Evolutionary conservation across 2,797 vertebrate genomes (phyloP), one percentile per base, ranked within the genome.

Genomic region (Peromyscus attwateri): DNA sequence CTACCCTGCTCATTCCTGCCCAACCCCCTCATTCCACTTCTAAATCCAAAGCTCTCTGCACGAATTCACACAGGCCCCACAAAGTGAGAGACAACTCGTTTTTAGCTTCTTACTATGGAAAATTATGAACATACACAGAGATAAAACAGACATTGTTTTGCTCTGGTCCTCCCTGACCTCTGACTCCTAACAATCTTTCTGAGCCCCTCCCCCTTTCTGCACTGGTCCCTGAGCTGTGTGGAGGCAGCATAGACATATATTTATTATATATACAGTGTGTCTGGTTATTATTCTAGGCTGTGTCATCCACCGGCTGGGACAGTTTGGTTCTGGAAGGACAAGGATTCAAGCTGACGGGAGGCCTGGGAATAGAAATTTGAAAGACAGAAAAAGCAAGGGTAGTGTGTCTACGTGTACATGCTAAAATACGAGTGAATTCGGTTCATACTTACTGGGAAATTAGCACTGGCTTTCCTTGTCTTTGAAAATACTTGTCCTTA

Each of bases 401-500:
- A 49, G 10, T 73, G 19, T 87, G 21, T 92, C 21, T 43, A 37
- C 12, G 17, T 25, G 68, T 60, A 19, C 64, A 73, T 43, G 71
- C 19, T n/a, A 82, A 73, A 88, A 68, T 66, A 19, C 57, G 60
- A 11, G 19, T 0, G 25, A 31, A 34, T 83, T 60, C 46, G 3
- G 55, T 52, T 68, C 77, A 34, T 16, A 77, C 25, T 34, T 83
- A 68, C 82, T 77, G 34, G 27, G 70, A 89, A 89, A 92, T 70
- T 62, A 84, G 40, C 4, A 83, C 60, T n/a, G 31, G 49, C 49
- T 92, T 76, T 77, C 40, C 73, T 27, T 77, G 52, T 13, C 82
- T 68, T 89, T 77, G 37, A 57, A 94, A 88, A 75, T 88, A 43
- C n/a, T 77, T 76, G 11, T 49, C 49, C 89, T 89, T 92, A 95